Evolutionary conservation across 2,797 vertebrate species (phyloP), one percentile per base, ranked within the genome.

Genomic region (Arvicola amphibius): DNA sequence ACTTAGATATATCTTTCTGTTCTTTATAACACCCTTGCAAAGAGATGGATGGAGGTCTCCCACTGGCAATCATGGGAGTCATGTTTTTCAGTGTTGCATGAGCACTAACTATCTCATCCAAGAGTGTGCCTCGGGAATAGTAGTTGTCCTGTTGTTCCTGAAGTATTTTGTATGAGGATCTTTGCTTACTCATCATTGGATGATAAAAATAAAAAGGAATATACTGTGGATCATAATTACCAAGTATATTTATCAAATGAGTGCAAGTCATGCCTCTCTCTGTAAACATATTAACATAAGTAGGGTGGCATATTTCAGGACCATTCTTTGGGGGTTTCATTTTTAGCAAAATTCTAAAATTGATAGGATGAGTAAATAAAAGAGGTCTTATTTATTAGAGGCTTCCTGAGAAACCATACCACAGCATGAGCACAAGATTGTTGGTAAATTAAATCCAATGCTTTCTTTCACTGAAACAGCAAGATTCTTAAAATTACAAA

Each of bases 391-490:
- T 74, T 65, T 78, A 56, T 14, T 73, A 21, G 5, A 73, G 23
- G 0, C 13, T 59, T 16, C 8, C 16, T 34, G 2, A 81, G 25
- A 87, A 74, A 59, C 27, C 6, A 32, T 4, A 56, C 25, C 1
- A 56, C 11, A 73, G 12, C 51, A 71, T n/a, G 51, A 73, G 71
- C 14, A 46, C n/a, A 61, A 73, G 5, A 63, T 10, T 37, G n/a
- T 12, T 6, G 4, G 7, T 10, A 37, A 25, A 71, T 61, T 13
- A 51, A 92, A 69, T 63, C 61, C n/a, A 43, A 25, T 5, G 19
- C 2, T n/a, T 80, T 37, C 4, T 25, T 69, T 77, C 0, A 34
- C 0, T 27, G 0, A 14, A 6, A 65, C 17, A 80, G 32, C 25
- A 89, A 46, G 5, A 46, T 61, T 2, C 8, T 11, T n/a, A 65